phyloP scores from a whole-genome alignment of 2,113 vertebrate genomes.

The Rostratula benghalensis region DNA sequence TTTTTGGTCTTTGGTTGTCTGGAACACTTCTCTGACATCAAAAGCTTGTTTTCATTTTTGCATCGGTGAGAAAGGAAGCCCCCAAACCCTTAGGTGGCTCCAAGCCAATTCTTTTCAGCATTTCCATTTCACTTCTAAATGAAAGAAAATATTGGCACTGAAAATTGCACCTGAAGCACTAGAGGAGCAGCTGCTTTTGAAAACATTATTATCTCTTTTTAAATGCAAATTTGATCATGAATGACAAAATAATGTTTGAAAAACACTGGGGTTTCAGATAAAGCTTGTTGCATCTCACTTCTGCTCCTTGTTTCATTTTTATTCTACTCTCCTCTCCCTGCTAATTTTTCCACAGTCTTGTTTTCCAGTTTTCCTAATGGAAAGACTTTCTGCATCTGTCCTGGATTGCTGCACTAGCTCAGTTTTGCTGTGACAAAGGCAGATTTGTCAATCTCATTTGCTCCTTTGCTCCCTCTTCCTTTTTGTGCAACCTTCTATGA shows the following conservation, averaged over 20 bases:
- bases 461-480: background rate
- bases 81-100: background rate
- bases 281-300: background rate
- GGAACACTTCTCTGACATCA: background rate
- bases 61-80: background rate
- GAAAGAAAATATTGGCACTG: background rate
- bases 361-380: background rate
- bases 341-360: background rate
- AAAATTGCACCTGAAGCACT: background rate
- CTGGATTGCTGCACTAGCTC: background rate
- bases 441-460: background rate
- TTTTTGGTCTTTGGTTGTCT: background rate
- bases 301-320: background rate
- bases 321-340: background rate
- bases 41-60: background rate
- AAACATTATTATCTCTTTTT: background rate
- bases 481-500: background rate
- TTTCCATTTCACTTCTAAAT: background rate
- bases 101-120: background rate
- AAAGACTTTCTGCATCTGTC: background rate
- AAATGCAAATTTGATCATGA: background rate
- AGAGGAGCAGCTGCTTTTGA: background rate
- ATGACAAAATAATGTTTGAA: background rate
- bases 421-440: background rate
- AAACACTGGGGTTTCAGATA: background rate